Percentiles rank a stretch among this genome's conserved stretches.
Conservation (phyloP, 2,888 invertebrate species). For the Leptothorax acervorum region DNA sequence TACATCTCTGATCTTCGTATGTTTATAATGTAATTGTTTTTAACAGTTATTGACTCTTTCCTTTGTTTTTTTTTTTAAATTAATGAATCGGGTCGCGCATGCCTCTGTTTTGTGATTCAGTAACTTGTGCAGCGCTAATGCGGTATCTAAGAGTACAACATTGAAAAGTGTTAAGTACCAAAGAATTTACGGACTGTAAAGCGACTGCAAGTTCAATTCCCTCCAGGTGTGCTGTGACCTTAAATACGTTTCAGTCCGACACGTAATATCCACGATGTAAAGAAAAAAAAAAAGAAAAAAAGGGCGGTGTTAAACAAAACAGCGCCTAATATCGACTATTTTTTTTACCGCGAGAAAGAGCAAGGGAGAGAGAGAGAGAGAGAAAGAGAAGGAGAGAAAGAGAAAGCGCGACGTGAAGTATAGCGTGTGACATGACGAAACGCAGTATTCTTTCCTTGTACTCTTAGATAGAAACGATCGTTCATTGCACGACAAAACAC, state of each 20-base stretch:
- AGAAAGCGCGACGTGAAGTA: conserved; percentile 9
- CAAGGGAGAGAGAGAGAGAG: not conserved
- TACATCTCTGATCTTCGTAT: conserved; percentile 60
- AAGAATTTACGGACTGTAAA: conserved; percentile 71
- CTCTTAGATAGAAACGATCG: conserved; percentile 65
- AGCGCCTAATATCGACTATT: conserved; percentile 49
- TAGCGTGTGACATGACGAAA: conserved; percentile 50
- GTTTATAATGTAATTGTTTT: conserved; percentile 63
- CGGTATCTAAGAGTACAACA: conserved; percentile 64
- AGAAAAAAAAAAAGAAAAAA: not conserved
- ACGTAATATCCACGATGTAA: conserved; percentile 16
- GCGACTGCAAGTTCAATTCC: conserved; percentile 62
- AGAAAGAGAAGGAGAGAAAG: conserved; percentile 8
- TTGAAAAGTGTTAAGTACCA: conserved; percentile 74
- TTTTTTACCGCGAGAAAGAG: conserved; percentile 51
- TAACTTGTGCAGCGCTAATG: conserved; percentile 42
- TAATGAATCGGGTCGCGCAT: conserved; percentile 58
- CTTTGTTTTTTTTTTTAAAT: conserved; percentile 6
- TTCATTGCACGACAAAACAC: conserved; percentile 63
- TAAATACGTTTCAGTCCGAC: conserved; percentile 43
- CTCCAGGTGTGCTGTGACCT: conserved; percentile 56
- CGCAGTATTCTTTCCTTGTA: conserved; percentile 70
- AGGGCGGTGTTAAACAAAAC: conserved; percentile 5
- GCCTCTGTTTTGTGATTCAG: conserved; percentile 59
- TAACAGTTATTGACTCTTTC: conserved; percentile 53